Evolutionary conservation across 1,140 invertebrate genomes (phyloP).

Genomic region (Pentalonia nigronervosa): DNA sequence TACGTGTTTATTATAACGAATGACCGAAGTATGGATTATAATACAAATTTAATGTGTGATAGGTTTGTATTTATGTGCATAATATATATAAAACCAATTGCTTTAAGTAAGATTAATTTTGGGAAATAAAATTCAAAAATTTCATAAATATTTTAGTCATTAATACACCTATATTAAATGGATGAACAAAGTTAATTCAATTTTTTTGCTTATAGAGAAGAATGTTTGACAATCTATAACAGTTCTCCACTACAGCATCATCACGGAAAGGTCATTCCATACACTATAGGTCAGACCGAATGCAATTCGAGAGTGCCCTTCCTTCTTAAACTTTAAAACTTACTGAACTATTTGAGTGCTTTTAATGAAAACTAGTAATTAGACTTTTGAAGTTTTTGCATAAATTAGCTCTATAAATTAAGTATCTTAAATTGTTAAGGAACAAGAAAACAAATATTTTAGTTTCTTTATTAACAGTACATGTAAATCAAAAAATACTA

Average conservation of each 20-base stretch:
- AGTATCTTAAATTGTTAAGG: not conserved
- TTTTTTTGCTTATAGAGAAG: not conserved
- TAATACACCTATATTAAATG: not conserved
- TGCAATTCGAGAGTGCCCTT: not conserved
- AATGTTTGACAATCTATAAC: not conserved
- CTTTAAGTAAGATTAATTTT: not conserved
- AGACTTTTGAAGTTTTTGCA: slow-evolving; percentile 15
- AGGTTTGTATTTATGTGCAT: not conserved
- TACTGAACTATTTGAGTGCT: slow-evolving; percentile 15
- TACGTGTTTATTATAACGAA: not conserved
- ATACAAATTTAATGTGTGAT: not conserved
- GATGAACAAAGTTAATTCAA: not conserved
- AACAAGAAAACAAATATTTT: not conserved
- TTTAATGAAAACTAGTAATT: slow-evolving; percentile 7
- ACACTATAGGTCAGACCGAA: not conserved
- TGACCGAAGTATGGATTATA: not conserved
- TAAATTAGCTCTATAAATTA: slow-evolving; percentile 5
- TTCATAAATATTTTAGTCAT: not conserved
- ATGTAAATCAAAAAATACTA: not conserved
- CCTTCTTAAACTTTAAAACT: not conserved
- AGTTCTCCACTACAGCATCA: not conserved
- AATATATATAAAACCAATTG: not conserved
- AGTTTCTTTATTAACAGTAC: not conserved
- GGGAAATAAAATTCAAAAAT: not conserved
- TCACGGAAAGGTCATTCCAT: not conserved